phyloP scores from a whole-genome alignment of 2,797 vertebrate genomes.

The Enteromius afrohamiltoni region DNA sequence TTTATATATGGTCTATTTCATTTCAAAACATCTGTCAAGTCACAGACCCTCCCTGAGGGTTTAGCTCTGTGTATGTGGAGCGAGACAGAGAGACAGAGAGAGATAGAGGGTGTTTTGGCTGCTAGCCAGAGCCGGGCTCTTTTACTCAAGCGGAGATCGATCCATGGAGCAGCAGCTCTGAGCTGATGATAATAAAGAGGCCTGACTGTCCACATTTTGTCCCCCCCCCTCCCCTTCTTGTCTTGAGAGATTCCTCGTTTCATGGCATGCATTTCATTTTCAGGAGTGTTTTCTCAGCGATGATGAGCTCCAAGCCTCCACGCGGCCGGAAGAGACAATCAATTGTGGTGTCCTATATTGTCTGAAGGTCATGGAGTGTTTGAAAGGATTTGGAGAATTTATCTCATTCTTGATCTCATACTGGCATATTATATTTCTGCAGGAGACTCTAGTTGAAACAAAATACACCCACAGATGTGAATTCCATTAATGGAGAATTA shows the following conservation, averaged over 20 bases:
- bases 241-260: slow-evolving; percentile 48
- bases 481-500: slow-evolving; percentile 27
- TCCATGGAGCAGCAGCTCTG: slow-evolving; percentile 38
- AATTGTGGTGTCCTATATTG: slow-evolving; percentile 37
- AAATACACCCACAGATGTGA: neutral
- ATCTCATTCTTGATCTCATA: slow-evolving; percentile 19
- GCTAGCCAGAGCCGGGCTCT: slow-evolving; percentile 30
- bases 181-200: slow-evolving; percentile 49
- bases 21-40: slow-evolving; percentile 38
- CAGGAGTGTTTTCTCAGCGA: slow-evolving; percentile 21
- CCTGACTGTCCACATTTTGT: slow-evolving; percentile 11
- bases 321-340: slow-evolving; percentile 29
- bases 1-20: slow-evolving; percentile 43
- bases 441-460: neutral
- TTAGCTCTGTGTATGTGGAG: neutral
- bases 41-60: slow-evolving; percentile 20
- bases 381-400: slow-evolving; percentile 33
- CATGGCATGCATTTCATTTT: slow-evolving; percentile 49
- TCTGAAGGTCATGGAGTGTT: slow-evolving; percentile 52
- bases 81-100: neutral
- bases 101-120: slow-evolving; percentile 16
- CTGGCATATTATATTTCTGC: slow-evolving; percentile 22
- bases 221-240: neutral
- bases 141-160: slow-evolving; percentile 51
- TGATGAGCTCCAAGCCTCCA: slow-evolving; percentile 25